A percentile compares a stretch with the other conserved stretches of the same genome.
These are phyloP conservation scores for Ooceraea biroi DNA, from an alignment of 1,140 invertebrate species.

Conservation along the genomic window DNA sequence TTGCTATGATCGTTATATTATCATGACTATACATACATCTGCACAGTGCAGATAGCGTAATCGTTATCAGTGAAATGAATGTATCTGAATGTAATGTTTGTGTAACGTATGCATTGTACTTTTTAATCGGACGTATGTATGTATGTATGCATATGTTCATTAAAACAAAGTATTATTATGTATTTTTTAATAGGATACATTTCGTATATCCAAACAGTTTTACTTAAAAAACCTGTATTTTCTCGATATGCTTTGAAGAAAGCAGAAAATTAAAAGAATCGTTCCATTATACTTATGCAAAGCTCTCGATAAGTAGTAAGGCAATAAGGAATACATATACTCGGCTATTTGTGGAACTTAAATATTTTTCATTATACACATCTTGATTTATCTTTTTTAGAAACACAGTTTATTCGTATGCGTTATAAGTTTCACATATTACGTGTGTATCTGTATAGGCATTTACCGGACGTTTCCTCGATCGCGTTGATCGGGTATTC, in stretches of 20 bases:
- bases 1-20: neutral
- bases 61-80: conserved; percentile 4
- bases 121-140: conserved; percentile 16
- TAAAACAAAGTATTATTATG: too few species aligned
- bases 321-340: too few species aligned
- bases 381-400: neutral
- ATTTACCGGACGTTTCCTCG: neutral
- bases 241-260: too few species aligned
- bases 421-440: neutral
- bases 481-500: conserved; percentile 23
- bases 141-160: neutral
- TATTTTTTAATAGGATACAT: too few species aligned
- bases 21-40: neutral
- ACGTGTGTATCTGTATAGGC: neutral
- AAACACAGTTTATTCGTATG: neutral
- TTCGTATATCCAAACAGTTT: too few species aligned
- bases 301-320: too few species aligned
- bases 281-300: too few species aligned
- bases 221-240: too few species aligned
- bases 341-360: too few species aligned
- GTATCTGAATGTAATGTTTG: neutral
- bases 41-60: conserved; percentile 3
- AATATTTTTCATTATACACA: too few species aligned
- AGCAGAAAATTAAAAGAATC: too few species aligned
- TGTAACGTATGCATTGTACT: neutral